phyloP scores from a whole-genome alignment of 2,113 vertebrate species.

The Bufo bufo region DNA sequence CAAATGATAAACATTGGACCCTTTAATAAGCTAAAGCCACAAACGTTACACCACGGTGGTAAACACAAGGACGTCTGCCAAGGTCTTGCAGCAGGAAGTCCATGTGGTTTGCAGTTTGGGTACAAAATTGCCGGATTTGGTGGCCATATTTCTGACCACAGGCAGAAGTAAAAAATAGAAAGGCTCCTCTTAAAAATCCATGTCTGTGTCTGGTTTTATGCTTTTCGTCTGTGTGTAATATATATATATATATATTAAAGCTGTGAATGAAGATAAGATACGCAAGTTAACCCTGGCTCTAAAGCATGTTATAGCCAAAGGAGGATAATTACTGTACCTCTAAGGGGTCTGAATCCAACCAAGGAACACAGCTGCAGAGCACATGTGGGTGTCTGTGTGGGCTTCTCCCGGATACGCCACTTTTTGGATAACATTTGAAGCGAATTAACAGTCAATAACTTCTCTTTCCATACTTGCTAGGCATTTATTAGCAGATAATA shows the following conservation, averaged over 20 bases:
- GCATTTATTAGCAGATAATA: too few relatives aligned
- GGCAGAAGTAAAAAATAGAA: neutral
- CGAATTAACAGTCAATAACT: too few relatives aligned
- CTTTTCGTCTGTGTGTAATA: neutral
- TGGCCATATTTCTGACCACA: neutral
- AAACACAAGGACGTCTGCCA: neutral
- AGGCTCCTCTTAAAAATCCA: neutral
- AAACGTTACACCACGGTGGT: neutral
- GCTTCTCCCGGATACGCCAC: too few relatives aligned
- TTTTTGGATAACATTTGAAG: too few relatives aligned
- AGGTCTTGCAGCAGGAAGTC: neutral
- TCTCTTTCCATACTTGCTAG: too few relatives aligned
- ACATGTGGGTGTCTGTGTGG: too few relatives aligned
- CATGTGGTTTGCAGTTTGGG: conserved; percentile 9
- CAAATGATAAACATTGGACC: neutral
- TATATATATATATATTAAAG: neutral
- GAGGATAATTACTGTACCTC: too few relatives aligned
- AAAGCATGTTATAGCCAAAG: too few relatives aligned
- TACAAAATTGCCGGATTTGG: neutral
- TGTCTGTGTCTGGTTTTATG: neutral
- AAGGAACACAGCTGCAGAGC: too few relatives aligned
- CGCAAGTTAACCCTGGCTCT: too few relatives aligned
- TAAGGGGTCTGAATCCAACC: too few relatives aligned
- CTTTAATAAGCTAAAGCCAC: neutral
- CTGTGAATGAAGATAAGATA: too few relatives aligned